Evolutionary conservation across 2,113 vertebrate species (phyloP).

Genomic region (Lasiurus cinereus): DNA sequence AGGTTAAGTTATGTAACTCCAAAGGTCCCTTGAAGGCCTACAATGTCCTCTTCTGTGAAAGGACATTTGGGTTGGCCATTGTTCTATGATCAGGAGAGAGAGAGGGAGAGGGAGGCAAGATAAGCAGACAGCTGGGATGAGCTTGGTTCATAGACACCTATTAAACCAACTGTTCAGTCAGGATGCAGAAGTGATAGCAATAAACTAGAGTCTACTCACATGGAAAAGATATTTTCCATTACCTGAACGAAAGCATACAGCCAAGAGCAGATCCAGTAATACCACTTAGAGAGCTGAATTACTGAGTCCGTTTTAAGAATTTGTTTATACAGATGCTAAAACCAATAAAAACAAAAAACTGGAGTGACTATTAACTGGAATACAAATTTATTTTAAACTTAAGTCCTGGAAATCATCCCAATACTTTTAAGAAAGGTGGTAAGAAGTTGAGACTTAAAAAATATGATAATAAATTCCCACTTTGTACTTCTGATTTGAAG

Average conservation of each 20-base stretch:
- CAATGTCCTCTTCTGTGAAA: neutral
- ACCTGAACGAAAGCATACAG: neutral
- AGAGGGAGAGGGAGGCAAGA: neutral
- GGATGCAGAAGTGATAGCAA: neutral
- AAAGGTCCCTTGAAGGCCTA: neutral
- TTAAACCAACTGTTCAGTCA: neutral
- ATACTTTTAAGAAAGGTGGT: neutral
- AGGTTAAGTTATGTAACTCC: neutral
- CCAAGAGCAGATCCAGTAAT: neutral
- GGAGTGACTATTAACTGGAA: neutral
- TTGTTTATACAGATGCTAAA: neutral
- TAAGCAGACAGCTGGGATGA: neutral
- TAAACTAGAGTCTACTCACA: neutral
- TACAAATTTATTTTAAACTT: constrained; percentile 23
- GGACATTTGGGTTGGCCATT: neutral
- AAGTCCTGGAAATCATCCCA: neutral
- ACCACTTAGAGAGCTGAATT: too few species aligned
- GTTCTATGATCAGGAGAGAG: neutral
- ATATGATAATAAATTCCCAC: neutral
- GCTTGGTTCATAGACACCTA: neutral
- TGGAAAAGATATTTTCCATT: neutral
- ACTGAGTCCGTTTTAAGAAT: neutral
- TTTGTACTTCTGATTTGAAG: neutral
- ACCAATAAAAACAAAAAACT: neutral
- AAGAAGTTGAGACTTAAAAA: neutral